phyloP scores from a whole-genome alignment of 1,140 invertebrate genomes.

The Pteromalus puparum region DNA sequence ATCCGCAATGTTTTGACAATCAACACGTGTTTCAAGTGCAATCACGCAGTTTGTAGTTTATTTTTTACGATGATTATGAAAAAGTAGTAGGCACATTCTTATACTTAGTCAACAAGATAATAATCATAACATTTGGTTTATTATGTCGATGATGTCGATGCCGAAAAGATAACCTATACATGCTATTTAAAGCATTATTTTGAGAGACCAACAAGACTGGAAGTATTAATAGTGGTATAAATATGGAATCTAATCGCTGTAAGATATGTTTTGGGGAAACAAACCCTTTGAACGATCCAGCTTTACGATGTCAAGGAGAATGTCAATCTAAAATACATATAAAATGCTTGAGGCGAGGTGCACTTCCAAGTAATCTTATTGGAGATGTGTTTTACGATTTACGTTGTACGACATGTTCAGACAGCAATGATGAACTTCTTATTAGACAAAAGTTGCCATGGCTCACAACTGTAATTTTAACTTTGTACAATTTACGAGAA shows the following conservation, averaged over 20 bases:
- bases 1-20: no score
- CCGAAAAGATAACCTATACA: conserved; percentile 17
- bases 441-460: conserved; percentile 81
- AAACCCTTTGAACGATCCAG: conserved; percentile 57
- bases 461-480: conserved; percentile 80
- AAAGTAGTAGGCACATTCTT: no score
- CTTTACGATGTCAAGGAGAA: conserved; percentile 62
- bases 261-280: conserved; percentile 9
- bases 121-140: no score
- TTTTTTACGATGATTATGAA: no score
- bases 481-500: conserved; percentile 80
- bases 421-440: conserved; percentile 76
- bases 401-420: conserved; percentile 80
- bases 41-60: no score
- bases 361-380: conserved; percentile 80
- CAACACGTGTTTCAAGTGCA: no score
- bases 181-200: neutral
- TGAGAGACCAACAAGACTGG: neutral
- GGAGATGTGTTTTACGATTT: conserved; percentile 88
- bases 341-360: conserved; percentile 78
- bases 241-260: conserved; percentile 19
- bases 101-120: no score
- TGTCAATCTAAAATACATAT: conserved; percentile 79
- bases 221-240: neutral
- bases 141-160: no score